Evolutionary conservation across 2,113 vertebrate species (phyloP), one percentile per base, ranked within the genome.

Genomic region (Tricholaema leucomelas): DNA sequence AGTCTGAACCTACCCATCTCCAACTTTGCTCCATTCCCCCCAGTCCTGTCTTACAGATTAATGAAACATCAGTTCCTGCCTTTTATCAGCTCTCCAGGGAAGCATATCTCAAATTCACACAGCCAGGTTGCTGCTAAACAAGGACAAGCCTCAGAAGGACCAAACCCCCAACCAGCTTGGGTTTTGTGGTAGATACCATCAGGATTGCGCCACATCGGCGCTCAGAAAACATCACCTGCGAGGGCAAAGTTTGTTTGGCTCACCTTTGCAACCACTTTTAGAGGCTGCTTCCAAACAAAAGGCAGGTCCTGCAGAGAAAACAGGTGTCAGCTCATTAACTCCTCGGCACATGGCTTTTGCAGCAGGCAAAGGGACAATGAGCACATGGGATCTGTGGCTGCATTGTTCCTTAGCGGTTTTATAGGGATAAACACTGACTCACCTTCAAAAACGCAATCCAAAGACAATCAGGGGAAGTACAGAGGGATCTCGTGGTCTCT

Each of bases 371-470:
- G 6, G 88, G 92, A 92, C 90, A 94, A 88, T 18, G 90, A 48
- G 33, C 94, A 90, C 81, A 42, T 76, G 93, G 85, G 88, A 70
- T 38, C 93, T 84, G 85, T 17, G 74, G 31, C 76, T 12, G 55
- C 92, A 89, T 96, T 95, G 94, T 95, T 95, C 30, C 79, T 93
- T 30, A 65, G n/a, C 1, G 33, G 67, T 95, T 90, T 94, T 88
- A 56, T 91, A 92, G 92, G 21, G 54, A 90, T 75, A 95, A 95
- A 94, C 93, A 88, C 88, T 95, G 96, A 94, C 86, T 96, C 91
- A 94, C 94, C 79, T 94, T 61, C 85, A 87, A 28, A 90, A 92
- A 69, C 85, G 35, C 2, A 79, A 87, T 23, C 72, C 87, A 24
- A 61, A 82, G 44, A 94, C 91, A 96, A 95, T 96, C 56, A 81